Conservation (phyloP, 2,888 invertebrate genomes). For the Ectropis crepuscularia region DNA sequence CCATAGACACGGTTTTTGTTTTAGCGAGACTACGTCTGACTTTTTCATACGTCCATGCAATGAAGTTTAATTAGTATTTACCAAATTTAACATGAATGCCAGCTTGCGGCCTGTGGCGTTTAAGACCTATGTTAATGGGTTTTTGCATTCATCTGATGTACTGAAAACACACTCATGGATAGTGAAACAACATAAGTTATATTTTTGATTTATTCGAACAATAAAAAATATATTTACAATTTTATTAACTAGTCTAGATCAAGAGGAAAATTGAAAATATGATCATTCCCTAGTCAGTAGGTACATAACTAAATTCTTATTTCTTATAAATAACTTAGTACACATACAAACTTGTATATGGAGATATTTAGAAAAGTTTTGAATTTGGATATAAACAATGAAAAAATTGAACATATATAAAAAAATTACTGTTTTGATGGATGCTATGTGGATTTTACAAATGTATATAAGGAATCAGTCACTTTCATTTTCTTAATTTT, state of each 20-base stretch:
- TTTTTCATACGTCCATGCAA: too few species aligned
- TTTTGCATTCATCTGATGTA: too few species aligned
- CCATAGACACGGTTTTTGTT: too few species aligned
- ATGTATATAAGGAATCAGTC: slow-evolving; percentile 31
- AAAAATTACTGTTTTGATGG: not conserved
- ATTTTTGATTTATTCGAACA: slow-evolving; percentile 65
- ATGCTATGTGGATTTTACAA: slow-evolving; percentile 6
- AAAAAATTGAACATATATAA: not conserved
- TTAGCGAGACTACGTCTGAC: too few species aligned
- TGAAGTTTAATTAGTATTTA: too few species aligned
- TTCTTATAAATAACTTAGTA: slow-evolving; percentile 9
- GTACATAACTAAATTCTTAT: slow-evolving; percentile 24
- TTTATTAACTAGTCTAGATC: slow-evolving; percentile 45
- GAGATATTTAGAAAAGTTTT: not conserved
- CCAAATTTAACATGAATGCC: too few species aligned
- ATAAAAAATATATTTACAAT: slow-evolving; percentile 75
- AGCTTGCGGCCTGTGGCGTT: too few species aligned
- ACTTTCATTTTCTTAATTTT: slow-evolving; percentile 8
- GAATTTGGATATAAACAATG: not conserved
- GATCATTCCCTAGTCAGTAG: slow-evolving; percentile 32
- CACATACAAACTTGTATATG: slow-evolving; percentile 18
- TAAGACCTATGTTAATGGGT: too few species aligned
- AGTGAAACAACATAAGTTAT: slow-evolving; percentile 44
- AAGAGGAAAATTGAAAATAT: slow-evolving; percentile 44
- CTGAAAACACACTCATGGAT: too few species aligned